Base-by-base conservation (phyloP, 2,797 vertebrate species). In the Neosalanx taihuensis region DNA sequence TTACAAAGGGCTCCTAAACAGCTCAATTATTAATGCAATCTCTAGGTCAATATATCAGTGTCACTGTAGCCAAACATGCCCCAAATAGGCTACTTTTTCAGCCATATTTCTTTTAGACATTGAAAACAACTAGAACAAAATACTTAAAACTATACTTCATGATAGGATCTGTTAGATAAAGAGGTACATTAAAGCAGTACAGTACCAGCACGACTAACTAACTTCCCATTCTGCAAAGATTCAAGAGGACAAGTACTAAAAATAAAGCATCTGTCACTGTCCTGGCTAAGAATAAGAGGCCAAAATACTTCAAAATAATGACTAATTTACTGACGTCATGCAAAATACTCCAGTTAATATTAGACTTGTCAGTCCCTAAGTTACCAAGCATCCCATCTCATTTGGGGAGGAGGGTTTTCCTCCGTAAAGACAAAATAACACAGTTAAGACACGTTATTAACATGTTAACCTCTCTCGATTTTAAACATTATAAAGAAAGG, bases 311-410 rank as follows among this genome's bases (percentile, higher is more conserved):
- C 76, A 60, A 35, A 74, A 83, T 82, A 84, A 89, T 86, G 78
- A 77, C 84, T 82, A 83, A 88, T 80, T 80, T 84, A 73, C 75
- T 85, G 82, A 89, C 81, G 75, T 84, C 82, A 81, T 62, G 76
- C 46, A 80, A 85, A 88, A 89, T 78, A 84, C 81, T 75, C 64
- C 3, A 73, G 81, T 75, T 71, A 88, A 88, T 83, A 89, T 88
- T 90, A 89, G 87, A 79, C 71, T 2, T 5, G 77, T 79, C 83
- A 83, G 80, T 76, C 71, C 65, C 71, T 63, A 79, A 74, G 88
- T 88, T 88, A 83, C 87, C 83, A 85, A 84, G 86, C 84, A 83
- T 84, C 80, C 74, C 79, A 78, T 81, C 79, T 76, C 81, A 30
- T 29, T 70, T n/a, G 35, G 67, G 51, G 15, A 5, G 51, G 4